Conservation (phyloP, 2,797 vertebrate species). For the Pteronotus mesoamericanus region DNA sequence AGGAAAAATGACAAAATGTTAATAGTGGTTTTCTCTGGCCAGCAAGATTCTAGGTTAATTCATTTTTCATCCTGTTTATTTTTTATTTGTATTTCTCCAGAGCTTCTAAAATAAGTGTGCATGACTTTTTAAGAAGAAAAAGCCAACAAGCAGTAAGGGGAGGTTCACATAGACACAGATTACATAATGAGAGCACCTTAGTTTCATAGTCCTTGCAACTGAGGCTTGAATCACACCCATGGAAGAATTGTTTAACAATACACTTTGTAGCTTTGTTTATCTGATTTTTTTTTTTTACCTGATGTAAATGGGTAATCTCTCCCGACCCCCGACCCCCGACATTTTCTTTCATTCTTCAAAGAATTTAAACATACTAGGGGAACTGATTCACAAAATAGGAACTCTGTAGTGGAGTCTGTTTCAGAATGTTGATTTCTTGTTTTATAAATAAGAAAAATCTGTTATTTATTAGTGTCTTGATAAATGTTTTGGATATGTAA, state of each 20-base stretch:
- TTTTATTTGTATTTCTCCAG: neutral
- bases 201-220: neutral
- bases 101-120: neutral
- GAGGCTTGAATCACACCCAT: neutral
- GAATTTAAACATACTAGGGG: neutral
- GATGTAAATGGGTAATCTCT: neutral
- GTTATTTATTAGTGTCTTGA: neutral
- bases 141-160: neutral
- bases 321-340: too few species aligned
- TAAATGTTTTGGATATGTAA: neutral
- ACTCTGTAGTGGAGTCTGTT: neutral
- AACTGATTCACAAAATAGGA: neutral
- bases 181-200: neutral
- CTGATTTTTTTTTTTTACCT: neutral
- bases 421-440: neutral
- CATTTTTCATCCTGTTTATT: neutral
- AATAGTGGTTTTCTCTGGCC: neutral
- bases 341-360: slow-evolving; percentile 28
- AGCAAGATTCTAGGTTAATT: neutral
- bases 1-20: neutral
- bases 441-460: neutral
- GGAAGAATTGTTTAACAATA: neutral
- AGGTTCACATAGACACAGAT: neutral
- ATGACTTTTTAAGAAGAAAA: neutral
- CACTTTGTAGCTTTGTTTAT: neutral